These are phyloP conservation scores for Pseudochirops cupreus DNA, from an alignment of 2,797 vertebrate species.

Conservation along the genomic window DNA sequence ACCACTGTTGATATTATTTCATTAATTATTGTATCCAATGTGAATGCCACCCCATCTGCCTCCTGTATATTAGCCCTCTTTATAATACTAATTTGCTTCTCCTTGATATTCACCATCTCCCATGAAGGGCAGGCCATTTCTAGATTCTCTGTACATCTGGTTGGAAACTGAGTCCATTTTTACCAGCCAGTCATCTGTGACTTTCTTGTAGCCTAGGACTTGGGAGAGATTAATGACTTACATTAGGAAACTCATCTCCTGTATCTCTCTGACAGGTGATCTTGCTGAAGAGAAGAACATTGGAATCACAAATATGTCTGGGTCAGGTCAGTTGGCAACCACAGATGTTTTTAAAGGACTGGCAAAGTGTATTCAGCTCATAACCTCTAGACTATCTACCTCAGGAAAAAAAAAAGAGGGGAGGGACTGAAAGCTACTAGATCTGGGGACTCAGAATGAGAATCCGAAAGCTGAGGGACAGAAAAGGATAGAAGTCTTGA, in stretches of 20 bases:
- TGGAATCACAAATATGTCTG: accelerated
- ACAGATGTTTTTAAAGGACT: background rate
- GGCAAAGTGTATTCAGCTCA: accelerated
- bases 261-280: background rate
- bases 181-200: background rate
- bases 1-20: background rate
- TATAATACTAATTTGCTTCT: background rate
- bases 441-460: background rate
- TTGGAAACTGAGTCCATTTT: background rate
- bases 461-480: background rate
- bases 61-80: background rate
- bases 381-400: background rate
- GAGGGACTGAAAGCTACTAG: background rate
- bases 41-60: background rate
- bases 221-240: accelerated
- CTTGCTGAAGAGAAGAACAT: background rate
- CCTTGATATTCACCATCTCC: background rate
- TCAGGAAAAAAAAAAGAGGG: background rate
- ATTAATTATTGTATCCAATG: accelerated
- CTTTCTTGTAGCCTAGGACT: background rate
- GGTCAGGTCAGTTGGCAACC: background rate
- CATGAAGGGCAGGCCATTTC: accelerated
- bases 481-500: background rate
- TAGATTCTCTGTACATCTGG: accelerated
- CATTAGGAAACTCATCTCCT: background rate